Conservation (phyloP, 2,113 vertebrate genomes). For the Actinemys pallida region DNA sequence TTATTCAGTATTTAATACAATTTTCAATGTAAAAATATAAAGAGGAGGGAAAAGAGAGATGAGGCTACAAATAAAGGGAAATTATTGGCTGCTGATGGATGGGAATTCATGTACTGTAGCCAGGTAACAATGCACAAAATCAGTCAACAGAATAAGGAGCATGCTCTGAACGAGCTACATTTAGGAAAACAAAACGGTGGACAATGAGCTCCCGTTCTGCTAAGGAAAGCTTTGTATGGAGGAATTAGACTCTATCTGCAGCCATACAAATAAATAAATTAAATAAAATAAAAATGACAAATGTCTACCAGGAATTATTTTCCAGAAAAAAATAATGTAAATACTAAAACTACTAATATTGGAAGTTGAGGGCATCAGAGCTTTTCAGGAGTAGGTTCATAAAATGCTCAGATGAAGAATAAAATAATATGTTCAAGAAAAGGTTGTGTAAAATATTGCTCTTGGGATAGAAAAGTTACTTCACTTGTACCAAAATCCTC, state of each 20-base stretch:
- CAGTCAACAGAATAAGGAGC: background rate
- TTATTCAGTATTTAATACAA: background rate
- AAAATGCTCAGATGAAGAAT: background rate
- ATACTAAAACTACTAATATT: background rate
- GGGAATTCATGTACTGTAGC: background rate
- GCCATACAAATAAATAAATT: background rate
- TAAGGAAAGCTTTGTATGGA: background rate
- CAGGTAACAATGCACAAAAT: background rate
- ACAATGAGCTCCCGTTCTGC: background rate
- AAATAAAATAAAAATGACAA: background rate
- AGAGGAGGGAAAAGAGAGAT: background rate
- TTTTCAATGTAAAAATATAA: background rate
- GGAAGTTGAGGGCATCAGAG: background rate
- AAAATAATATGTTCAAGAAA: background rate
- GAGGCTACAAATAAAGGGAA: background rate
- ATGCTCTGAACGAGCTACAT: background rate
- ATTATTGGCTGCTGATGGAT: background rate
- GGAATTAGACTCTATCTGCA: background rate
- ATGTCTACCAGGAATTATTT: background rate
- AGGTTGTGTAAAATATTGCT: background rate
- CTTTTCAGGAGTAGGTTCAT: background rate
- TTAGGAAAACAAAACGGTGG: rapidly evolving
- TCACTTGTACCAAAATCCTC: background rate
- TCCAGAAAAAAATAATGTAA: background rate
- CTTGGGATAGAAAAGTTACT: background rate